Conservation (phyloP, 1,140 invertebrate genomes). For the Drosophila kikkawai region DNA sequence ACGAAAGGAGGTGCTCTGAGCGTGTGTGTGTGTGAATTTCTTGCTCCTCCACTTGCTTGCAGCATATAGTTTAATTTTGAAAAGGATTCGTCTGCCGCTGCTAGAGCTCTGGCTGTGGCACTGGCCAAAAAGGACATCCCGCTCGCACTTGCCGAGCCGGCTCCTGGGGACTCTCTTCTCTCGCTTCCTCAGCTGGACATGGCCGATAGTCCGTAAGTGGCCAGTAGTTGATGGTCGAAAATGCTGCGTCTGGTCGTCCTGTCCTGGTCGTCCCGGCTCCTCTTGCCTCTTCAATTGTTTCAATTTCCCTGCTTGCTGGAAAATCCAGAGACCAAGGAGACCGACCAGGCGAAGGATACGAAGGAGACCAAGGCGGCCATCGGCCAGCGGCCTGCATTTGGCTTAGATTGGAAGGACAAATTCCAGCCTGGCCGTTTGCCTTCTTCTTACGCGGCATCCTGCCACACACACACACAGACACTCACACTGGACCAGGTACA, state of each 20-base stretch:
- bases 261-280: constrained; percentile 27
- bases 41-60: constrained; percentile 68
- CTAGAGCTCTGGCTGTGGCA: constrained; percentile 72
- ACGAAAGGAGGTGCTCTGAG: constrained; percentile 24
- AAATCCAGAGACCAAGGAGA: constrained; percentile 35
- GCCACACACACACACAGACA: constrained; percentile 35
- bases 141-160: constrained; percentile 17
- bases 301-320: constrained; percentile 76
- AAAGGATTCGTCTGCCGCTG: constrained; percentile 78
- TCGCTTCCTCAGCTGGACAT: constrained; percentile 46
- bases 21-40: constrained; percentile 49
- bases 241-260: constrained; percentile 73
- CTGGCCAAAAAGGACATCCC: constrained; percentile 39
- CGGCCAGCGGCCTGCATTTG: constrained; percentile 66
- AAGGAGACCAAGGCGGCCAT: constrained; percentile 30
- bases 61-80: constrained; percentile 82
- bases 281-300: constrained; percentile 78
- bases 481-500: constrained; percentile 53
- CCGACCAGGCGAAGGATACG: constrained; percentile 13
- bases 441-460: constrained; percentile 81
- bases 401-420: constrained; percentile 82
- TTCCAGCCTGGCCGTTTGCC: constrained; percentile 73
- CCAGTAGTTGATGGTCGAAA: constrained; percentile 82
- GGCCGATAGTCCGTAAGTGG: constrained; percentile 73
- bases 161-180: constrained; percentile 15